phyloP scores from a whole-genome alignment of 2,888 invertebrate species.

The Smittia aterrima region DNA sequence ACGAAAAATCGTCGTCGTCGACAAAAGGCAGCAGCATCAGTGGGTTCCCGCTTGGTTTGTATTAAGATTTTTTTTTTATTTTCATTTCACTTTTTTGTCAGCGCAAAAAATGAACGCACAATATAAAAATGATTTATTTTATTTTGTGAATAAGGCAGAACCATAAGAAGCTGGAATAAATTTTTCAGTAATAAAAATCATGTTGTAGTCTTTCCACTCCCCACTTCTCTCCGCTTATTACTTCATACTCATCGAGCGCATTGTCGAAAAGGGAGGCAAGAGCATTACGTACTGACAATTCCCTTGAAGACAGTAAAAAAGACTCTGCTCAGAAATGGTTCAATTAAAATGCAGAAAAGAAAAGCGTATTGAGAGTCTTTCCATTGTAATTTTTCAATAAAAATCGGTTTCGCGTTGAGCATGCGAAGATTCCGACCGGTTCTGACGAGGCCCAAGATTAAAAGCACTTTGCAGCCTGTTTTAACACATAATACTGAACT shows the following conservation, averaged over 20 bases:
- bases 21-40: constrained; percentile 3
- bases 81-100: constrained; percentile 4
- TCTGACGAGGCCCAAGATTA: neutral
- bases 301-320: constrained; percentile 3
- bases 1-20: neutral
- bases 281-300: constrained; percentile 7
- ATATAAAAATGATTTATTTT: constrained; percentile 11
- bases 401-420: neutral
- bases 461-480: neutral
- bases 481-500: no score
- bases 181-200: constrained; percentile 8
- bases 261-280: neutral
- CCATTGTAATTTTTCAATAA: neutral
- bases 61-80: neutral
- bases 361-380: neutral
- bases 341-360: neutral
- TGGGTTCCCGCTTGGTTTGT: neutral
- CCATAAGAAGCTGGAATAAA: constrained; percentile 8
- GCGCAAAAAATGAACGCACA: neutral
- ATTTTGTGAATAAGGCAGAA: neutral
- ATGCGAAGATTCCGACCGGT: neutral
- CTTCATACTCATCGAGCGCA: neutral
- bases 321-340: neutral
- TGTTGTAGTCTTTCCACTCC: neutral
- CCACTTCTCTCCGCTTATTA: neutral